Conservation (phyloP, 2,888 invertebrate genomes). For the Spilosoma lubricipeda region DNA sequence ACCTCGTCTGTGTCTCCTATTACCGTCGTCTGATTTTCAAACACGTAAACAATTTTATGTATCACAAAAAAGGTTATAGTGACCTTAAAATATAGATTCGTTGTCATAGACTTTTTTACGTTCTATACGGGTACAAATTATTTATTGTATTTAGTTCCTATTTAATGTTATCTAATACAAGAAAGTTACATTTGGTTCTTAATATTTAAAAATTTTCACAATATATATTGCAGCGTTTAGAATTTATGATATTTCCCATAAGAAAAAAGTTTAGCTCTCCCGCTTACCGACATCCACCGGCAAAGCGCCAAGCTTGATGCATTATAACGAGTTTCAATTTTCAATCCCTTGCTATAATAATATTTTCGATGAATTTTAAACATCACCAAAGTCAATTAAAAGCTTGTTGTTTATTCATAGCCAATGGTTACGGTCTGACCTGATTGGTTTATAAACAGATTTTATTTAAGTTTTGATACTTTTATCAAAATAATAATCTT, state of each 20-base stretch:
- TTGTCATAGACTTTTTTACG: no score
- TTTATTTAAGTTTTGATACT: neutral
- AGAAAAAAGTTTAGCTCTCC: neutral
- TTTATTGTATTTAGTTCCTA: no score
- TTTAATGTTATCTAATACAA: no score
- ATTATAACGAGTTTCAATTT: slow-evolving; percentile 3
- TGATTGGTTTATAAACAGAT: slow-evolving; percentile 11
- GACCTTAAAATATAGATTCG: no score
- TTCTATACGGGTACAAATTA: no score
- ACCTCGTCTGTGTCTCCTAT: no score
- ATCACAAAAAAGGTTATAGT: no score
- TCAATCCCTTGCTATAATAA: neutral
- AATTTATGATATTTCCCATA: neutral
- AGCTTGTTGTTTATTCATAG: slow-evolving; percentile 41
- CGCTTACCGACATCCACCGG: neutral
- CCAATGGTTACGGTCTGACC: slow-evolving; percentile 11
- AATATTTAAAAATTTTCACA: no score
- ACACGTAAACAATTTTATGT: no score
- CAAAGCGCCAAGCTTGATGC: neutral
- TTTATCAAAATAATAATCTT: neutral
- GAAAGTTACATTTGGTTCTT: no score
- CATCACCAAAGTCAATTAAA: slow-evolving; percentile 33
- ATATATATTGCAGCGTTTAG: no score
- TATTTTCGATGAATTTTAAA: slow-evolving; percentile 40
- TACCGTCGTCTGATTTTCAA: no score